phyloP scores from a whole-genome alignment of 30 jellyfish, hydroid and myxozoan genomes.

The Pelagia noctiluca region DNA sequence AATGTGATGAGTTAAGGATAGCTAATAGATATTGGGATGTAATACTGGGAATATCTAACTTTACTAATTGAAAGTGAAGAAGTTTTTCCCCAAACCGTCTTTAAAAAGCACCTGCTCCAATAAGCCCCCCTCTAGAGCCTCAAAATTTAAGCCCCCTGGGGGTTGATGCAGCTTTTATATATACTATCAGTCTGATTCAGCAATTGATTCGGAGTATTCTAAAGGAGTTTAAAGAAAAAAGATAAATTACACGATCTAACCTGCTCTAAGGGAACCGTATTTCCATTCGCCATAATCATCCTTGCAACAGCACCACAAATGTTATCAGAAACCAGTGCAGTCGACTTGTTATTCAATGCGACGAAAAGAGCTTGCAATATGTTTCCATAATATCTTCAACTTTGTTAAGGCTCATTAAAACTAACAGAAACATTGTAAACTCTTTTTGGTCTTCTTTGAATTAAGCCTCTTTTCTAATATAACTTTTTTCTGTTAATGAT shows the following conservation, averaged over 20 bases:
- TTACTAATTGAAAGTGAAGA: no score
- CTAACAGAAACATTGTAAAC: neutral
- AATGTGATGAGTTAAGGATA: no score
- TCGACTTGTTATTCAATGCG: constrained; percentile 39
- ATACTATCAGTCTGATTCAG: neutral
- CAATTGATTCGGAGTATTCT: neutral
- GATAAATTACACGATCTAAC: constrained; percentile 15
- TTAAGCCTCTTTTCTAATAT: neutral
- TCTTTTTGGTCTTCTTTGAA: neutral
- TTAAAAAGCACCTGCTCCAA: no score
- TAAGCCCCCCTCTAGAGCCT: no score
- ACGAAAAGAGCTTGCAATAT: constrained; percentile 64
- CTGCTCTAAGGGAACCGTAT: constrained; percentile 80
- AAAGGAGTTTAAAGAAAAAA: neutral
- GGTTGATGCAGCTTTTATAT: no score
- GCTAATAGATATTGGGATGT: no score
- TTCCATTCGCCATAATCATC: constrained; percentile 63
- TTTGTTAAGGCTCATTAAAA: neutral
- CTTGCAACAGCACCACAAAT: constrained; percentile 91
- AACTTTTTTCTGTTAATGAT: no score
- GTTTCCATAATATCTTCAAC: constrained; percentile 54
- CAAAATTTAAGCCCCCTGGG: no score
- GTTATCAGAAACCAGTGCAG: constrained; percentile 77
- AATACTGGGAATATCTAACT: no score
- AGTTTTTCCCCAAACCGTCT: no score